Evolutionary conservation across 2,888 invertebrate genomes (phyloP).

Genomic region (Antitype chi): DNA sequence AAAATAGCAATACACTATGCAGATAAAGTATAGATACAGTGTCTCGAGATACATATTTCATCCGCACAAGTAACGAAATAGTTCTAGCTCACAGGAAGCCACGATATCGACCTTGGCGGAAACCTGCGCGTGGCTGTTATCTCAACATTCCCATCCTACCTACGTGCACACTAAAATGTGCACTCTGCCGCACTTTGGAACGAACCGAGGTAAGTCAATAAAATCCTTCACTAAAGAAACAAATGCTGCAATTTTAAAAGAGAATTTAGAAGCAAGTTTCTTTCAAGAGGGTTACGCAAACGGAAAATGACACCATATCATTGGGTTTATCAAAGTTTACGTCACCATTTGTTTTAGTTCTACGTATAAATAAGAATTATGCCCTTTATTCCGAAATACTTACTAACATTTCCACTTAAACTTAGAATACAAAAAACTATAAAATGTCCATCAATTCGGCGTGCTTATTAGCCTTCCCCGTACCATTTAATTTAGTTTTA

Average conservation of each 20-base stretch:
- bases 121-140: conserved; percentile 67
- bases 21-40: not conserved
- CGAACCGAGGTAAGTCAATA: conserved; percentile 12
- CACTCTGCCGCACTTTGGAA: conserved; percentile 36
- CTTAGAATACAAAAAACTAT: too few relatives aligned
- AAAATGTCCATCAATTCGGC: too few relatives aligned
- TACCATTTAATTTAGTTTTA: too few relatives aligned
- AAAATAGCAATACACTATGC: not conserved
- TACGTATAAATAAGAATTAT: too few relatives aligned
- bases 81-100: conserved; percentile 71
- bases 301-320: not conserved
- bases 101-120: conserved; percentile 78
- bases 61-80: conserved; percentile 55
- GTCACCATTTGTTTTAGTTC: not conserved
- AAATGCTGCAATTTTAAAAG: conserved; percentile 22
- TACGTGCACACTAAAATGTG: conserved; percentile 47
- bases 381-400: too few relatives aligned
- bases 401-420: too few relatives aligned
- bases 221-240: conserved; percentile 2
- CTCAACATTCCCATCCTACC: conserved; percentile 57
- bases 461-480: too few relatives aligned
- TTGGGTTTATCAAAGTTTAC: not conserved
- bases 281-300: not conserved
- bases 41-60: conserved; percentile 21
- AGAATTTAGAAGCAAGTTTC: not conserved